These are phyloP conservation scores for Dysmachus trigonus DNA, from an alignment of 2,888 invertebrate genomes.

Conservation along the genomic window DNA sequence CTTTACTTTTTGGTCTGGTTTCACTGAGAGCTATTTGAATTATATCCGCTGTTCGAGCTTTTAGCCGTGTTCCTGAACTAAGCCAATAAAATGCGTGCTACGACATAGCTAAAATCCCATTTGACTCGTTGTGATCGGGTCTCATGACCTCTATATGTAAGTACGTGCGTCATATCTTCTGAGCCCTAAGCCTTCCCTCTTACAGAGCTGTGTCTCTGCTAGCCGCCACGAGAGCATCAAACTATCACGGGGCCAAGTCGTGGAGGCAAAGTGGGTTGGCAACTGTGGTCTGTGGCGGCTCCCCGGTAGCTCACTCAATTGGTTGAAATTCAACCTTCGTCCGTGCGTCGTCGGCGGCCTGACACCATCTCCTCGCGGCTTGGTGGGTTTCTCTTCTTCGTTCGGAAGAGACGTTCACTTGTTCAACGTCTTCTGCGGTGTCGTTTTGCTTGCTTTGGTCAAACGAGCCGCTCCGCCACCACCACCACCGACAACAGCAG, in stretches of 20 bases:
- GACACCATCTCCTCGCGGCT: not conserved
- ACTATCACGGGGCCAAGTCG: conserved; percentile 15
- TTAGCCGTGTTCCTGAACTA: not conserved
- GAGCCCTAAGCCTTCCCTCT: not conserved
- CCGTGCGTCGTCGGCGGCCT: not conserved
- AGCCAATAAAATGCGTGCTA: not conserved
- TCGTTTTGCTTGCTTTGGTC: not conserved
- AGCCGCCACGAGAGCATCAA: not conserved
- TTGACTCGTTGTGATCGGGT: not conserved
- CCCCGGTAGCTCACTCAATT: conserved; percentile 36
- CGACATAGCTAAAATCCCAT: not conserved
- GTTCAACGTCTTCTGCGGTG: not conserved
- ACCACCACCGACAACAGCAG: not conserved
- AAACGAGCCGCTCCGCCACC: not conserved
- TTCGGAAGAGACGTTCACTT: not conserved
- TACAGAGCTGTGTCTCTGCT: not conserved
- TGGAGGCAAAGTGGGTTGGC: conserved; percentile 15
- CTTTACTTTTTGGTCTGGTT: too few species aligned
- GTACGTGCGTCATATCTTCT: not conserved
- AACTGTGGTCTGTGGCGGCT: not conserved
- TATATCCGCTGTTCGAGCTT: not conserved
- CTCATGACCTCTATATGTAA: not conserved
- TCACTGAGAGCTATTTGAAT: too few species aligned
- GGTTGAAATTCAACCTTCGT: conserved; percentile 1
- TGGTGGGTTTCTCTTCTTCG: not conserved